A percentile compares a stretch with the other conserved stretches of the same genome.
Conservation (phyloP, 2,113 vertebrate genomes). For the Syngnathus typhle region DNA sequence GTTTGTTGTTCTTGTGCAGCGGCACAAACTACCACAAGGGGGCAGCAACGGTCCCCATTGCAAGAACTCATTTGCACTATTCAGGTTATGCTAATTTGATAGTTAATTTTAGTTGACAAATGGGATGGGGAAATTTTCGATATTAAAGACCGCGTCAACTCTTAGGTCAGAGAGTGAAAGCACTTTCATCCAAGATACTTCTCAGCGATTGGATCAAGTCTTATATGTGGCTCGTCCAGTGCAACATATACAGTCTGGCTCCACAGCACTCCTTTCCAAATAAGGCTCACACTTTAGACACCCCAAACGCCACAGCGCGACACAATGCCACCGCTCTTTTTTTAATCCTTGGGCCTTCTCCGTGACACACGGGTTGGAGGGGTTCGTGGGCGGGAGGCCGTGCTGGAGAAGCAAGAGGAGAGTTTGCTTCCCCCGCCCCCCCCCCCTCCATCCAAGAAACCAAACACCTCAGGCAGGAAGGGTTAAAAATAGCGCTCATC, state of each 20-base stretch:
- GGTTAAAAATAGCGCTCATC: slow-evolving; percentile 72
- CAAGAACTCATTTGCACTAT: not conserved
- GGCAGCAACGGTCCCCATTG: slow-evolving; percentile 11
- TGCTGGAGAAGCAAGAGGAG: slow-evolving; percentile 38
- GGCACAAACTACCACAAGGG: slow-evolving; percentile 12
- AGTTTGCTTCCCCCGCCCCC: too few species aligned
- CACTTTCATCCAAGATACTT: not conserved
- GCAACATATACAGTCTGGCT: slow-evolving; percentile 2
- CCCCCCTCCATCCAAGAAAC: slow-evolving; percentile 50
- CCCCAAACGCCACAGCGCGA: slow-evolving; percentile 13
- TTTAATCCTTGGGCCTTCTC: slow-evolving; percentile 46
- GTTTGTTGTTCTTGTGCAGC: not conserved
- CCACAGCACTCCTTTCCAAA: slow-evolving; percentile 47
- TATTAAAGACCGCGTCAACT: not conserved
- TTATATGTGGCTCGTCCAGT: not conserved
- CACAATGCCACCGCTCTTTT: slow-evolving; percentile 62
- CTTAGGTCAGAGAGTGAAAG: not conserved
- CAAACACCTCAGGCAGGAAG: slow-evolving; percentile 52
- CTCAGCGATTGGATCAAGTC: not conserved
- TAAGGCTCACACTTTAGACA: slow-evolving; percentile 41
- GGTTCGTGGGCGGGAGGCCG: not conserved
- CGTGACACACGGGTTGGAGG: not conserved
- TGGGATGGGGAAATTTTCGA: not conserved
- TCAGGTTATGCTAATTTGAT: not conserved
- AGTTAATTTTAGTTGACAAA: not conserved